phyloP scores from a whole-genome alignment of 2,113 vertebrate genomes.

The Chionomys nivalis region DNA sequence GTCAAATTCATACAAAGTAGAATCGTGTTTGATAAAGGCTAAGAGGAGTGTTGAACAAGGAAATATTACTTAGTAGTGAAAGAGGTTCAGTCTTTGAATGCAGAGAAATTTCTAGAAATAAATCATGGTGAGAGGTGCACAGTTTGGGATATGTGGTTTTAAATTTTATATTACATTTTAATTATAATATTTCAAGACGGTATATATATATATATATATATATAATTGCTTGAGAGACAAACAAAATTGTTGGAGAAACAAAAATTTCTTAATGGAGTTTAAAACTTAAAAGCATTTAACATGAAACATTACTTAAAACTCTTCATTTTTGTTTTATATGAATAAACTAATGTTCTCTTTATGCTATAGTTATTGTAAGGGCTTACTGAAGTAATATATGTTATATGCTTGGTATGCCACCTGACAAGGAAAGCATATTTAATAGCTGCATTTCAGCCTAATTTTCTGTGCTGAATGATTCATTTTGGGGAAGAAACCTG shows the following conservation, averaged over 20 bases:
- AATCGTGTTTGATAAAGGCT: neutral
- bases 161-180: neutral
- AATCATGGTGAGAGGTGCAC: neutral
- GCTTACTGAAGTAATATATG: neutral
- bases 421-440: neutral
- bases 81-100: neutral
- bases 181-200: neutral
- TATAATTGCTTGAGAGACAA: neutral
- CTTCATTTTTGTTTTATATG: neutral
- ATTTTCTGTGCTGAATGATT: neutral
- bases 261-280: neutral
- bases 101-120: neutral
- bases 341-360: neutral
- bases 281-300: neutral
- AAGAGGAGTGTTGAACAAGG: too few relatives aligned
- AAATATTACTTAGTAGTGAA: neutral
- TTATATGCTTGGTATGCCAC: neutral
- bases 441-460: neutral
- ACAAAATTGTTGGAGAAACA: neutral
- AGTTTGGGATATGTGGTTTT: too few relatives aligned
- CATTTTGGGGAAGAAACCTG: neutral
- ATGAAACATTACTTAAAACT: neutral
- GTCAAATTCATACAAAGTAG: neutral
- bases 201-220: neutral
- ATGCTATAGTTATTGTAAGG: neutral